Evolutionary conservation across 1,140 invertebrate species (phyloP).

Genomic region (Hycleus cichorii): DNA sequence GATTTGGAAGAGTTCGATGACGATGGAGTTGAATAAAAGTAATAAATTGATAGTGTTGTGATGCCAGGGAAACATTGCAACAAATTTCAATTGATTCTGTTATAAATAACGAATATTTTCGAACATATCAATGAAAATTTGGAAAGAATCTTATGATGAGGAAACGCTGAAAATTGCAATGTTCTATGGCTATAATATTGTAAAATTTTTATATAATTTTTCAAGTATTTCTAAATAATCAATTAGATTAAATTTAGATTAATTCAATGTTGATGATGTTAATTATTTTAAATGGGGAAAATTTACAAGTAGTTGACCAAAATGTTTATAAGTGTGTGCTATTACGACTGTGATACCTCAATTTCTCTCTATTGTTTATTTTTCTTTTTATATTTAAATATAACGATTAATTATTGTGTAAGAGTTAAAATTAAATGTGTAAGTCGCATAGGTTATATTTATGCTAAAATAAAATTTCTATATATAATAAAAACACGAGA

Average conservation of each 20-base stretch:
- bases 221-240: not conserved
- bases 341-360: constrained; percentile 26
- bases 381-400: constrained; percentile 9
- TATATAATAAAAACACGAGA: too few species aligned
- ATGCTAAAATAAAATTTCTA: constrained; percentile 1
- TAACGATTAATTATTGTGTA: not conserved
- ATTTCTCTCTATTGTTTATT: constrained; percentile 3
- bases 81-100: not conserved
- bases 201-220: not conserved
- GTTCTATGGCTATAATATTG: too few species aligned
- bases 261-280: not conserved
- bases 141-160: too few species aligned
- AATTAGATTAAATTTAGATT: not conserved
- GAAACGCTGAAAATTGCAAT: too few species aligned
- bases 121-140: too few species aligned
- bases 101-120: too few species aligned
- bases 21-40: constrained; percentile 4
- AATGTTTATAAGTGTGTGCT: constrained; percentile 25
- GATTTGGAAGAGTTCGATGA: not conserved
- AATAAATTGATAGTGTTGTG: constrained; percentile 1
- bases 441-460: constrained; percentile 13
- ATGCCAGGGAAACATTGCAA: constrained; percentile 1
- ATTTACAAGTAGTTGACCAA: constrained; percentile 10
- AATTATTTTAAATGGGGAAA: not conserved
- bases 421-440: not conserved